Evolutionary conservation across 2,888 invertebrate species (phyloP), one percentile per base, ranked within the genome.

Genomic region (Colostygia pectinataria): DNA sequence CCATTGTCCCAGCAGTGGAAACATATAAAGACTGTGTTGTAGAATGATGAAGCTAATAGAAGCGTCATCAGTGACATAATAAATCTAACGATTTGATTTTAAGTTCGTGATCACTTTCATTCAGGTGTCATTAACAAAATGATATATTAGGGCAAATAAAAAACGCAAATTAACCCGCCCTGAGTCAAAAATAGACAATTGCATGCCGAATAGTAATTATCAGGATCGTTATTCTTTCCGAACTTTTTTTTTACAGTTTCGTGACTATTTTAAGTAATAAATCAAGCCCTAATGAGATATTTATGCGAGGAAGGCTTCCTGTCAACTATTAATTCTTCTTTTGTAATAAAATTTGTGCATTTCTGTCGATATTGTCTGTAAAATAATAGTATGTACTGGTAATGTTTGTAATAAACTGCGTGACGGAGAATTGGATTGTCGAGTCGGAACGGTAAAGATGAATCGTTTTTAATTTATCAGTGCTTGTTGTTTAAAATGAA

Each of bases 161-260:
- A 66, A 80, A 83, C 71, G 65, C 70, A 71, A 84, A 84, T 83
- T 80, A 84, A 82, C 69, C 72, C 71, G 65, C 73, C 46, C 74
- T 67, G 66, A 62, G 68, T 68, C 72, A 72, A 78, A 71, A 83
- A 87, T 83, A 89, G 87, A 88, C 85, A 87, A 83, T 90, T 85
- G 90, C 90, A 90, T 90, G 90, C 77, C 83, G 83, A 72, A 79
- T 85, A 88, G 83, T 90, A 90, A 90, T 90, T 90, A 90, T 88
- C 80, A 83, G 79, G 83, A 73, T 64, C 76, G 70, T 80, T 80
- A n/a, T 76, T 74, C 74, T 79, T 81, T 69, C 62, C 67, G 84
- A 84, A 65, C 80, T 87, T 87, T 83, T 87, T 83, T 86, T 83
- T 84, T 74, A 71, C 70, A 77, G 70, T 83, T 75, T 77, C 90